Evolutionary conservation across 2,113 vertebrate genomes (phyloP).

Genomic region (Lates calcarifer): DNA sequence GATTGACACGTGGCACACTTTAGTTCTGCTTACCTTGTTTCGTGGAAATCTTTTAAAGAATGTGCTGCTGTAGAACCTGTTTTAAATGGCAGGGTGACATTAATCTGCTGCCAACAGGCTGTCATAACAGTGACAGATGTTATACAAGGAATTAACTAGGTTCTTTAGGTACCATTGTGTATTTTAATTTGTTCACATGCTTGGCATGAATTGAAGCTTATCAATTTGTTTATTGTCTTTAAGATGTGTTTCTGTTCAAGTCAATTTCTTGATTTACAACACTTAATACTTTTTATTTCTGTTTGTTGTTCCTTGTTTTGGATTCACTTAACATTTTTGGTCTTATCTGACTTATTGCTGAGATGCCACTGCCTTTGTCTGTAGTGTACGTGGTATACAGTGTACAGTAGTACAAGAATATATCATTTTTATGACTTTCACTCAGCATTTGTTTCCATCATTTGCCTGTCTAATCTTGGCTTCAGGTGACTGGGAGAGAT

Average conservation of each 20-base stretch:
- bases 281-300: conserved; percentile 3
- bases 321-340: neutral
- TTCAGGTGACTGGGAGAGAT: conserved; percentile 87
- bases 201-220: neutral
- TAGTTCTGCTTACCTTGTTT: conserved; percentile 15
- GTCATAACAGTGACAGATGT: neutral
- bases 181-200: neutral
- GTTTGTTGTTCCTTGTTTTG: conserved; percentile 13
- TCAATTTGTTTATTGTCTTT: neutral
- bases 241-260: neutral
- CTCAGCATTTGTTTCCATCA: neutral
- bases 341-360: neutral
- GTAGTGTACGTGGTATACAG: neutral
- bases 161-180: too few species aligned
- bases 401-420: neutral
- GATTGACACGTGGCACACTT: conserved; percentile 28
- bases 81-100: conserved; percentile 46
- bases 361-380: neutral
- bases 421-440: neutral
- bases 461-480: conserved; percentile 1
- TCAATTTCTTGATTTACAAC: neutral
- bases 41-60: conserved; percentile 30
- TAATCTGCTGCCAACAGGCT: conserved; percentile 17
- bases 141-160: neutral
- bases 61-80: conserved; percentile 60